Conservation (phyloP, 2,888 invertebrate genomes). For the Conchocele bisecta region DNA sequence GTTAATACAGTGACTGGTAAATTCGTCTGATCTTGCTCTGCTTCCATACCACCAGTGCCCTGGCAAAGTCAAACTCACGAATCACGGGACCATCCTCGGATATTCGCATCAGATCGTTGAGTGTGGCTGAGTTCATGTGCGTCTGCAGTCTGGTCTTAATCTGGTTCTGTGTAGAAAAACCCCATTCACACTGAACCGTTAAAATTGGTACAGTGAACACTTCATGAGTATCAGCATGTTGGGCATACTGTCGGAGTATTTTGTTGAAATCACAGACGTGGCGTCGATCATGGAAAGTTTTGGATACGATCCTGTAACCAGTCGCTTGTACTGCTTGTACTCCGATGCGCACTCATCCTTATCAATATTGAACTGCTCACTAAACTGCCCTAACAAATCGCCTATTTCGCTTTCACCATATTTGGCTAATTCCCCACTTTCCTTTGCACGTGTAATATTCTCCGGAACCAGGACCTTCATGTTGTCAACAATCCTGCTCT, state of each 20-base stretch:
- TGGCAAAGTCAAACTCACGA: conserved; percentile 8
- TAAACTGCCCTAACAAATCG: conserved; percentile 1
- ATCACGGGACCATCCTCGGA: conserved; percentile 22
- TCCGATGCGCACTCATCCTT: conserved; percentile 3
- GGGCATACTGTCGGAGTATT: neutral
- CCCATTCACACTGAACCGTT: conserved; percentile 24
- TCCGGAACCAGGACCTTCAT: conserved; percentile 14
- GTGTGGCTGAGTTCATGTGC: neutral
- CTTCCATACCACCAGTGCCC: conserved; percentile 12
- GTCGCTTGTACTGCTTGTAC: conserved; percentile 16
- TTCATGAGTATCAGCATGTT: conserved; percentile 6
- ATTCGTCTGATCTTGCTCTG: neutral
- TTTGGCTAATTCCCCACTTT: neutral
- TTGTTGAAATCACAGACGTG: neutral
- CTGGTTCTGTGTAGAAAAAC: conserved; percentile 32
- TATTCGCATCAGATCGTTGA: conserved; percentile 21
- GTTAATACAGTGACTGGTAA: too few species aligned
- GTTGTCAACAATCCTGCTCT: neutral
- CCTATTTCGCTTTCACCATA: neutral
- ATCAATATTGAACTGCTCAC: neutral
- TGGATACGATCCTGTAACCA: neutral
- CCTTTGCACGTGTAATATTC: neutral
- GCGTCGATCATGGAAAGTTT: neutral
- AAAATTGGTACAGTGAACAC: conserved; percentile 16
- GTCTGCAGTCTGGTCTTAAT: conserved; percentile 18